Base-by-base conservation (phyloP, 2,113 vertebrate species). In the Channa argus region DNA sequence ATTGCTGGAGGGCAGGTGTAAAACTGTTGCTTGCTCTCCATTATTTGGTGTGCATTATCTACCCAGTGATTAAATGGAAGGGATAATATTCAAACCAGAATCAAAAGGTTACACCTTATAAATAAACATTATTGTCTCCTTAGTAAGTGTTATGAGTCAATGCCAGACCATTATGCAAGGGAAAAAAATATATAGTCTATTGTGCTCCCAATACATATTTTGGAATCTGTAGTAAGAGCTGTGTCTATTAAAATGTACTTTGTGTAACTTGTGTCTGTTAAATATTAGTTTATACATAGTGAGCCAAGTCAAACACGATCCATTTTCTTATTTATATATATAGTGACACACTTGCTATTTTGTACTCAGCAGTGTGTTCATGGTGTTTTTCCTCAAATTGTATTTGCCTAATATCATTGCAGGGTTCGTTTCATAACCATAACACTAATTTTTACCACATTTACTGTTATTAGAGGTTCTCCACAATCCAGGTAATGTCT, bases 41-140 rank as follows among this genome's bases (percentile, higher is more conserved):
- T 50, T 5, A 50, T 63, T 47, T 24, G 12, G 6, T n/a, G 36
- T 45, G 58, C 6, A 53, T 72, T 9, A 44, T 72, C 24, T 52
- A 37, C 12, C 8, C 51, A 6, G 33, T 45, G 33, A 43, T 38
- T 47, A 33, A 49, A 54, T 24, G 14, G n/a, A 2, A 37, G 11
- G 36, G 24, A 14, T 37, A 9, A 36, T 24, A 47, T 45, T 38
- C 11, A 24, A 45, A 63, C 15, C 5, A 51, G 33, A 53, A 52
- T 24, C 0, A 43, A 24, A 45, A 33, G 15, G 8, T 52, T 33
- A 52, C 58, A 52, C 33, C 10, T 62, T 34, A 52, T 70, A 45
- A 68, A 62, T 71, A 77, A 62, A 82, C 43, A 66, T 47, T 47
- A 8, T 45, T 37, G 7, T 39, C 39, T 52, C 33, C 9, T n/a